phyloP scores from a whole-genome alignment of 2,888 invertebrate genomes.

The Emmelina monodactyla region DNA sequence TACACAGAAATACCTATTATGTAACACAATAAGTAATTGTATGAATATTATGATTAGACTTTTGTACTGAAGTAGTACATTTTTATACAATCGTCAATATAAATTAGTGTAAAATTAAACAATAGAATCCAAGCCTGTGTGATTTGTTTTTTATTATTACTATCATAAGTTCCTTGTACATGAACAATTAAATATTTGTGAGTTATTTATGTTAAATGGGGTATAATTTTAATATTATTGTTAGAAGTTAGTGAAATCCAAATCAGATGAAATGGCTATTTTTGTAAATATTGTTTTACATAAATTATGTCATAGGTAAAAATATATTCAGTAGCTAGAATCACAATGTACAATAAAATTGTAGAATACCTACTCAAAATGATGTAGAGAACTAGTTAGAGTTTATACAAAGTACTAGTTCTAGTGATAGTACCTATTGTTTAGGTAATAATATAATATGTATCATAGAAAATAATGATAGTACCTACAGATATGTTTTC shows the following conservation, averaged over 20 bases:
- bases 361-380: constrained; percentile 55
- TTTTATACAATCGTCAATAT: constrained; percentile 24
- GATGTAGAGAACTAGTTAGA: constrained; percentile 55
- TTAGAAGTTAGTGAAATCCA: constrained; percentile 40
- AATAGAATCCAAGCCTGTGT: constrained; percentile 17
- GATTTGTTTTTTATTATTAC: constrained; percentile 23
- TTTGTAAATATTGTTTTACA: constrained; percentile 63
- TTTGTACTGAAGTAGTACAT: constrained; percentile 35
- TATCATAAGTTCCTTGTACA: constrained; percentile 29
- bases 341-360: constrained; percentile 63
- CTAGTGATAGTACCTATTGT: constrained; percentile 43
- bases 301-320: constrained; percentile 59
- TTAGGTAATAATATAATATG: too few species aligned
- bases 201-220: constrained; percentile 26
- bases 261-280: constrained; percentile 52
- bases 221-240: constrained; percentile 18
- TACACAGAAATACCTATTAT: too few species aligned
- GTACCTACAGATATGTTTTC: too few species aligned
- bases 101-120: constrained; percentile 3
- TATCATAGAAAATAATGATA: too few species aligned
- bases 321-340: constrained; percentile 55
- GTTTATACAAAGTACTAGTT: constrained; percentile 60
- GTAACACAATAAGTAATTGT: too few species aligned
- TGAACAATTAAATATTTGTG: constrained; percentile 16
- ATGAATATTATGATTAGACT: constrained; percentile 11